These are phyloP conservation scores for Vollenhovia emeryi DNA, from an alignment of 1,140 invertebrate genomes.

Conservation along the genomic window DNA sequence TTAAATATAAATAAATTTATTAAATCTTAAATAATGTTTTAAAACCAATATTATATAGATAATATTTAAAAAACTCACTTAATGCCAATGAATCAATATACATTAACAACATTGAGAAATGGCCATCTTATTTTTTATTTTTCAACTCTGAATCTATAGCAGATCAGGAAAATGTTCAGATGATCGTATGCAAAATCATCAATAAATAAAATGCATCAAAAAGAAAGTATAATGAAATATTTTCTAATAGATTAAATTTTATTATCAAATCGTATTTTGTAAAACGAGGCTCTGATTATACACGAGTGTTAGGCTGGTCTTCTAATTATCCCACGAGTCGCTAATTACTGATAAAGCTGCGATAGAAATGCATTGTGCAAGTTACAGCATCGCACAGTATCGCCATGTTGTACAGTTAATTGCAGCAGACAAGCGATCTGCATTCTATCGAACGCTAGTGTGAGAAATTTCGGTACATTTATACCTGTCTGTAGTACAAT, in stretches of 20 bases:
- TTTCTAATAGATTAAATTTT: neutral
- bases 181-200: too few species aligned
- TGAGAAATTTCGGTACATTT: conserved; percentile 23
- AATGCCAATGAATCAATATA: neutral
- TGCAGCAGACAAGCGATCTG: conserved; percentile 34
- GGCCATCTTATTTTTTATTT: too few species aligned
- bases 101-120: neutral
- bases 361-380: conserved; percentile 43
- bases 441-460: conserved; percentile 22
- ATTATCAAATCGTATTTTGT: neutral
- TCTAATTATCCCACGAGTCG: conserved; percentile 35
- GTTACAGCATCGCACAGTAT: conserved; percentile 30
- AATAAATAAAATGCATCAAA: neutral
- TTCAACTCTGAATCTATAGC: neutral
- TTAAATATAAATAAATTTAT: neutral
- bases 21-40: neutral
- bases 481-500: neutral
- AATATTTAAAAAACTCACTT: neutral
- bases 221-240: neutral
- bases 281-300: neutral
- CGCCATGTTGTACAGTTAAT: conserved; percentile 47
- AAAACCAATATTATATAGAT: too few species aligned
- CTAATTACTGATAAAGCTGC: conserved; percentile 48
- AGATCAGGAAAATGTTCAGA: neutral
- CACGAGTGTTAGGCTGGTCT: neutral